These are phyloP conservation scores for Botrylloides violaceus DNA, from an alignment of 23 tunicate species.

Conservation along the genomic window DNA sequence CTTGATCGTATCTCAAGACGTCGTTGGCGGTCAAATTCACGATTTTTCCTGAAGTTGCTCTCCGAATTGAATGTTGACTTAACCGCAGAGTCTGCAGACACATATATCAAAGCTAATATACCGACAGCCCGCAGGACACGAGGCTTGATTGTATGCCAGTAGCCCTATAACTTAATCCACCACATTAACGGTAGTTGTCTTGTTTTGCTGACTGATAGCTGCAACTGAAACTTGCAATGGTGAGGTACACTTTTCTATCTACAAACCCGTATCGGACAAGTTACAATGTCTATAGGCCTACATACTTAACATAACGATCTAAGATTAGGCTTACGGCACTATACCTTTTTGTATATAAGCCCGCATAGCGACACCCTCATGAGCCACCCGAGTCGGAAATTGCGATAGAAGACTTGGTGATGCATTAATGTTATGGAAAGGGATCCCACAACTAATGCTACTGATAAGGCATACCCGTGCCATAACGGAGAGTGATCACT, in stretches of 20 bases:
- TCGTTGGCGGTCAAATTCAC: constrained; percentile 84
- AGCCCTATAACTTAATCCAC: no score
- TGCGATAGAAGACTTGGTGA: constrained; percentile 8
- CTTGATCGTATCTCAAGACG: constrained; percentile 67
- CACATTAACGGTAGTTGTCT: no score
- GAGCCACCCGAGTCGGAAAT: constrained; percentile 60
- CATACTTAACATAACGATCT: background rate
- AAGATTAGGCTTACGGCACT: background rate
- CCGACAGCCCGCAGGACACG: background rate
- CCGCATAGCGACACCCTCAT: constrained; percentile 47
- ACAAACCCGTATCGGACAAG: no score
- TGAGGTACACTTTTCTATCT: no score
- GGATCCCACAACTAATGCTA: constrained; percentile 19
- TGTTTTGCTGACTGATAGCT: no score
- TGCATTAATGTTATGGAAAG: constrained; percentile 10
- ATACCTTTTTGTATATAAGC: constrained; percentile 89
- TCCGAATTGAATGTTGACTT: constrained; percentile 41
- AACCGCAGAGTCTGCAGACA: constrained; percentile 65
- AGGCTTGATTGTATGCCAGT: no score
- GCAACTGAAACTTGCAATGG: no score
- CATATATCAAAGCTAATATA: no score
- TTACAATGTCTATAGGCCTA: no score
- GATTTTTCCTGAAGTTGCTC: constrained; percentile 69
- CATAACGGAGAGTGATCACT: background rate
- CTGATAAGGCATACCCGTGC: constrained; percentile 54